Evolutionary conservation across 1,140 invertebrate genomes (phyloP), one percentile per base, ranked within the genome.

Genomic region (Ruditapes philippinarum): DNA sequence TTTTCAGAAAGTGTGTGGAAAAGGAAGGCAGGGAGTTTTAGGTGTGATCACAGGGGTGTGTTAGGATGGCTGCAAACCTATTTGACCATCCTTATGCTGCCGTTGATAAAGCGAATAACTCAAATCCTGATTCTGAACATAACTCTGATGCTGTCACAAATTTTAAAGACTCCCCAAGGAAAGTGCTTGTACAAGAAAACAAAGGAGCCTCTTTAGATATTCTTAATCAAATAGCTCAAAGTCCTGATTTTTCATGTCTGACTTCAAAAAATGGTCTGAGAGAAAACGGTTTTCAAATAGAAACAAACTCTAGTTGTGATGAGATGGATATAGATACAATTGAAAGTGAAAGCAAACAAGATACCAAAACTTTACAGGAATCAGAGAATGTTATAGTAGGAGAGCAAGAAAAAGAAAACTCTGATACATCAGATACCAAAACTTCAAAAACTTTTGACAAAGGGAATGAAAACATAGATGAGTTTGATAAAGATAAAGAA

Each of bases 41-140:
- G 38, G 14, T 49, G 12, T 25, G 11, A 25, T 42, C 49, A 42
- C 36, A 49, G n/a, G 12, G n/a, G 42, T 28, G 2, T 12, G 22
- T 4, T 74, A 49, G 38, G 38, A 74, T 74, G 38, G 70, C 70
- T 49, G 40, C 7, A 25, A 74, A 74, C 25, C 45, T 78, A 2
- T 78, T 36, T 78, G 74, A 78, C 31, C 74, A 78, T 78, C 42
- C 74, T 54, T 78, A 78, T 51, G 74, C 74, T 54, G 11, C 40
- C 5, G 28, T n/a, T 54, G n/a, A 3, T 49, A 45, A 42, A 4
- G 0, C 1, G 5, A 33, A 28, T 33, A 28, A 54, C 0, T 25
- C 31, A 36, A 28, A 78, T 78, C 22, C 9, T 25, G 36, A 78
- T 78, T 22, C 9, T 25, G 45, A 33, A 36, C 3, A 51, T 2